These are phyloP conservation scores for Agrochola macilenta DNA, from an alignment of 2,888 invertebrate species.

Conservation along the genomic window DNA sequence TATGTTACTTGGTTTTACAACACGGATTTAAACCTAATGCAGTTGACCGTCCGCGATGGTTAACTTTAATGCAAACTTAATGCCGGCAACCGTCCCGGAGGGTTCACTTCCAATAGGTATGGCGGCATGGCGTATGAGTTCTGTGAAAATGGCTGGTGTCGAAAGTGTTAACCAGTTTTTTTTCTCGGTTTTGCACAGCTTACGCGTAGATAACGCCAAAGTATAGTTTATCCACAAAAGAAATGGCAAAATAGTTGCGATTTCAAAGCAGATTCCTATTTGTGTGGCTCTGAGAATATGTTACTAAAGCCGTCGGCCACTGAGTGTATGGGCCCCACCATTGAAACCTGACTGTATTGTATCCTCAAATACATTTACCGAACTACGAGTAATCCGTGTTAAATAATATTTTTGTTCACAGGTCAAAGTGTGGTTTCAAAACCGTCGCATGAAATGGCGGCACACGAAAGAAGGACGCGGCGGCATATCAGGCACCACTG, in stretches of 20 bases:
- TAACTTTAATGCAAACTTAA: too few relatives aligned
- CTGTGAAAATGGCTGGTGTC: too few relatives aligned
- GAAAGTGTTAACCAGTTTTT: too few relatives aligned
- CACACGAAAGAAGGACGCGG: slow-evolving; percentile 93
- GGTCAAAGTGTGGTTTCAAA: slow-evolving; percentile 99
- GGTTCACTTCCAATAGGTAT: too few relatives aligned
- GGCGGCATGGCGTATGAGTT: too few relatives aligned
- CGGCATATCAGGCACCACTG: slow-evolving; percentile 69
- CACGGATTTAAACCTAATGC: too few relatives aligned
- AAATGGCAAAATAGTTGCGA: neutral
- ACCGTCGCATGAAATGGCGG: slow-evolving; percentile 97
- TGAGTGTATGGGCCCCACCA: neutral
- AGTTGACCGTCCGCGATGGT: too few relatives aligned
- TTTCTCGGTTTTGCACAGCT: neutral
- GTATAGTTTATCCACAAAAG: neutral
- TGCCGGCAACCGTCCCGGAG: too few relatives aligned
- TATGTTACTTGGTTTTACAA: too few relatives aligned
- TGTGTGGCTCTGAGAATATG: neutral
- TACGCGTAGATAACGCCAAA: neutral
- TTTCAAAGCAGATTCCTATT: neutral
- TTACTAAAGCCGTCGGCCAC: neutral
- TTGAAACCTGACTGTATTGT: neutral
- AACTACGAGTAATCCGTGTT: neutral
- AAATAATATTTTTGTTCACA: slow-evolving; percentile 74
- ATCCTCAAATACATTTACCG: neutral